phyloP scores from a whole-genome alignment of 2,888 invertebrate species.

The Allophyes oxyacanthae region DNA sequence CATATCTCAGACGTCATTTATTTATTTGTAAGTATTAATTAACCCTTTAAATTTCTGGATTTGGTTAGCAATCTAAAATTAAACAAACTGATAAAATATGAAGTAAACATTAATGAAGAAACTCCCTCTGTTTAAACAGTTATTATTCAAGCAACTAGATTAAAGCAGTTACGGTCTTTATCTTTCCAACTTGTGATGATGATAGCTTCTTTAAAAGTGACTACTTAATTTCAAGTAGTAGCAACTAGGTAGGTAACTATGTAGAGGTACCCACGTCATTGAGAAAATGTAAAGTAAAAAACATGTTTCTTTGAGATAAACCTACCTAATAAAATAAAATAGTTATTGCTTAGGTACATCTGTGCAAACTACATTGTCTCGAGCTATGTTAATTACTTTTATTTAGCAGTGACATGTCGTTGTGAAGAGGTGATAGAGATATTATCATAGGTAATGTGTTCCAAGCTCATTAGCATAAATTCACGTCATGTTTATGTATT shows the following conservation, averaged over 20 bases:
- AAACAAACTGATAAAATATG: constrained; percentile 19
- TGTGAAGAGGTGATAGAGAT: constrained; percentile 22
- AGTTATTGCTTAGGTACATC: constrained; percentile 8
- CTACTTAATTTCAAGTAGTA: too few relatives aligned
- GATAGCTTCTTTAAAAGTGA: too few relatives aligned
- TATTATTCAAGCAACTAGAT: too few relatives aligned
- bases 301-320: constrained; percentile 24
- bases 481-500: background rate
- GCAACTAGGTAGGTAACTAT: too few relatives aligned
- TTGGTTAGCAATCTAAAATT: constrained; percentile 16
- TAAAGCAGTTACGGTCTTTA: too few relatives aligned
- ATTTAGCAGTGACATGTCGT: constrained; percentile 24
- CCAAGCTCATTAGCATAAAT: constrained; percentile 11
- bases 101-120: too few relatives aligned
- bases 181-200: too few relatives aligned
- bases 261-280: background rate
- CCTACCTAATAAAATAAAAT: constrained; percentile 15
- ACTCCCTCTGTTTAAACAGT: too few relatives aligned
- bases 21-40: too few relatives aligned
- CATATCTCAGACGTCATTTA: constrained; percentile 8
- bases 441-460: constrained; percentile 7
- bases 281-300: constrained; percentile 6
- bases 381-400: constrained; percentile 34
- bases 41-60: constrained; percentile 24
- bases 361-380: constrained; percentile 21